Evolutionary conservation across 2,888 invertebrate species (phyloP).

Genomic region (Drosophila crucigera): DNA sequence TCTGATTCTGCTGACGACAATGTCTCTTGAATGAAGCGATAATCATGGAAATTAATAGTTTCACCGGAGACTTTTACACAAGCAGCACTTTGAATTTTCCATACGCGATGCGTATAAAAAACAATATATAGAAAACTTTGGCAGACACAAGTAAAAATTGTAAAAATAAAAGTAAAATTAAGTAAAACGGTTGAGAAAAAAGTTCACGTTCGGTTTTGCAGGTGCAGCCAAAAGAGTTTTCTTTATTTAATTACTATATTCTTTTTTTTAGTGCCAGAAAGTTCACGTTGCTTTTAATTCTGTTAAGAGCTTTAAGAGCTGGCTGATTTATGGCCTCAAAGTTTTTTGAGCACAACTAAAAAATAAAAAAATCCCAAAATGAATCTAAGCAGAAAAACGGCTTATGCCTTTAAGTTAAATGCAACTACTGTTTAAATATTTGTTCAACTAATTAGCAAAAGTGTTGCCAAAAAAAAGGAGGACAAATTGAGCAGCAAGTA

Average conservation of each 20-base stretch:
- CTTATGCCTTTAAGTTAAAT: conserved; percentile 60
- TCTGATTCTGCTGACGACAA: conserved; percentile 54
- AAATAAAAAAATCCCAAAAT: conserved; percentile 12
- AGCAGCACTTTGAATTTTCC: conserved; percentile 25
- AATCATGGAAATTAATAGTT: conserved; percentile 83
- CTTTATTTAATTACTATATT: conserved; percentile 74
- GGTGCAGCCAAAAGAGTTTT: conserved; percentile 65
- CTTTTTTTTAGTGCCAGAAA: conserved; percentile 32
- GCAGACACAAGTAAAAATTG: conserved; percentile 10
- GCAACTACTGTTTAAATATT: conserved; percentile 66
- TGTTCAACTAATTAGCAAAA: conserved; percentile 72
- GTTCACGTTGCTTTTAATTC: conserved; percentile 71
- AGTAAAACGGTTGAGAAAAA: conserved; percentile 15
- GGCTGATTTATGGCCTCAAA: conserved; percentile 66
- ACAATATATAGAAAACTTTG: conserved; percentile 39
- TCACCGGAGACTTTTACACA: conserved; percentile 38
- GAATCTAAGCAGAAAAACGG: conserved; percentile 21
- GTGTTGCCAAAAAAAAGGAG: conserved; percentile 61
- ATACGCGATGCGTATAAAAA: conserved; percentile 35
- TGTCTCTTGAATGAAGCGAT: conserved; percentile 75
- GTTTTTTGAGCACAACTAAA: conserved; percentile 42
- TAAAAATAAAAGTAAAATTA: conserved; percentile 14
- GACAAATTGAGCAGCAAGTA: conserved; percentile 27
- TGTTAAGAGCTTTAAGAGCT: conserved; percentile 59
- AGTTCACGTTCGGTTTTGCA: conserved; percentile 42